These are phyloP conservation scores for Gorsachius goisagi DNA, from an alignment of 2,113 vertebrate genomes.

Conservation along the genomic window DNA sequence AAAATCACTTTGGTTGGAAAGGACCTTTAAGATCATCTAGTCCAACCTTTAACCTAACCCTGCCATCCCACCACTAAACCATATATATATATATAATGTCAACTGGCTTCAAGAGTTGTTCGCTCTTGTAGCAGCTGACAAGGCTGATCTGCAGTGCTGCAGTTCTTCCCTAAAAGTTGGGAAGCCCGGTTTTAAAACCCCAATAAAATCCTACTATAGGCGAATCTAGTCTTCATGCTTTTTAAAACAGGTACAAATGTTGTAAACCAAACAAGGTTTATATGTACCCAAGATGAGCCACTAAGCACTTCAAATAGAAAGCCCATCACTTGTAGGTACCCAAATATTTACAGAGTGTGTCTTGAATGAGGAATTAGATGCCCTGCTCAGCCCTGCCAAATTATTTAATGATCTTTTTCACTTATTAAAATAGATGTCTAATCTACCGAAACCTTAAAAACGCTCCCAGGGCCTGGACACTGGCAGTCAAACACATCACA, in stretches of 20 bases:
- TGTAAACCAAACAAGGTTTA: constrained; percentile 65
- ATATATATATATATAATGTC: neutral
- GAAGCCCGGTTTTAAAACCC: constrained; percentile 4
- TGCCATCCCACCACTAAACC: no score
- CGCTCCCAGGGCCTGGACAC: neutral
- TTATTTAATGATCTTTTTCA: constrained; percentile 54
- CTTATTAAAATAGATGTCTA: neutral
- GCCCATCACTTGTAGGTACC: constrained; percentile 59
- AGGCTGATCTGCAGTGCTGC: neutral
- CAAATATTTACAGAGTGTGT: constrained; percentile 75
- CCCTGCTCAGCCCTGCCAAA: constrained; percentile 39
- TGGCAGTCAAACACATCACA: neutral
- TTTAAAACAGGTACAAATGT: constrained; percentile 70
- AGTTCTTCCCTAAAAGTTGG: neutral
- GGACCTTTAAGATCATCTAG: no score
- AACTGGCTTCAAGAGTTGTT: neutral
- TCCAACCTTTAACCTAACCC: no score
- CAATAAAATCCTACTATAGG: constrained; percentile 13
- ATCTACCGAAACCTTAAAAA: neutral
- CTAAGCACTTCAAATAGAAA: constrained; percentile 76
- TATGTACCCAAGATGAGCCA: constrained; percentile 62
- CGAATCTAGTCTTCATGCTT: constrained; percentile 59
- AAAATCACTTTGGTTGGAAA: no score
- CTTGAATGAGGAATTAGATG: constrained; percentile 56
- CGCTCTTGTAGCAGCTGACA: neutral